Percentiles rank a stretch among this genome's conserved stretches.
These are phyloP conservation scores for Pardosa pseudoannulata DNA, from an alignment of 2,888 invertebrate species.

Conservation along the genomic window DNA sequence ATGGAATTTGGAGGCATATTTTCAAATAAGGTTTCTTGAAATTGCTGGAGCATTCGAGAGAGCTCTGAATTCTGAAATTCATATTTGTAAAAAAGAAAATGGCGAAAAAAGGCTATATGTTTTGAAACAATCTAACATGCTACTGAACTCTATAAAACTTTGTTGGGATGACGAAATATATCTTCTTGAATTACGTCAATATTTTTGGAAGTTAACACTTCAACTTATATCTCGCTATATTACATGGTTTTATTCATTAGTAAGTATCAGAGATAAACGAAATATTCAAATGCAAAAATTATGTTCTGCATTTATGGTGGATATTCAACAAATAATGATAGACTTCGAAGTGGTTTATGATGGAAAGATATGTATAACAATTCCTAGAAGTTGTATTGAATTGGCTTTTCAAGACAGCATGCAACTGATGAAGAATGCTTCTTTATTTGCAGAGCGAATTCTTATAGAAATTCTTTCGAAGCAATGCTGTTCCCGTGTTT, in stretches of 20 bases:
- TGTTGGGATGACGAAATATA: not conserved
- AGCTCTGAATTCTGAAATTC: constrained; percentile 75
- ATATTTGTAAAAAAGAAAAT: not conserved
- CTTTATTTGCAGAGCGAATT: not conserved
- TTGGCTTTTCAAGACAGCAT: not conserved
- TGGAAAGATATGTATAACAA: not conserved
- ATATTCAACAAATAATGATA: not conserved
- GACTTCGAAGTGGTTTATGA: not conserved
- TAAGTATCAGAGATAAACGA: not conserved
- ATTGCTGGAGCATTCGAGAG: constrained; percentile 85
- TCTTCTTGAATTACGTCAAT: not conserved
- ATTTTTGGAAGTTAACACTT: constrained; percentile 81
- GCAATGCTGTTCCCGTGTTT: constrained; percentile 73
- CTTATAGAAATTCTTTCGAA: not conserved
- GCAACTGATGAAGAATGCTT: not conserved
- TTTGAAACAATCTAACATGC: not conserved
- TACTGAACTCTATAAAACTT: not conserved
- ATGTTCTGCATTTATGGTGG: not conserved
- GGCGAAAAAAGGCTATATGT: not conserved
- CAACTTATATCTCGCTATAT: constrained; percentile 89
- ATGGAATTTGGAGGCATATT: constrained; percentile 97
- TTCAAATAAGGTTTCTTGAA: constrained; percentile 95
- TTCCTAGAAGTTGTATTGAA: not conserved
- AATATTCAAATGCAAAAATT: not conserved
- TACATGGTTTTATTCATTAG: constrained; percentile 81